Percentiles rank a stretch among this genome's conserved stretches.
phyloP scores from a whole-genome alignment of 2,888 invertebrate species.

The Drosophila colorata region DNA sequence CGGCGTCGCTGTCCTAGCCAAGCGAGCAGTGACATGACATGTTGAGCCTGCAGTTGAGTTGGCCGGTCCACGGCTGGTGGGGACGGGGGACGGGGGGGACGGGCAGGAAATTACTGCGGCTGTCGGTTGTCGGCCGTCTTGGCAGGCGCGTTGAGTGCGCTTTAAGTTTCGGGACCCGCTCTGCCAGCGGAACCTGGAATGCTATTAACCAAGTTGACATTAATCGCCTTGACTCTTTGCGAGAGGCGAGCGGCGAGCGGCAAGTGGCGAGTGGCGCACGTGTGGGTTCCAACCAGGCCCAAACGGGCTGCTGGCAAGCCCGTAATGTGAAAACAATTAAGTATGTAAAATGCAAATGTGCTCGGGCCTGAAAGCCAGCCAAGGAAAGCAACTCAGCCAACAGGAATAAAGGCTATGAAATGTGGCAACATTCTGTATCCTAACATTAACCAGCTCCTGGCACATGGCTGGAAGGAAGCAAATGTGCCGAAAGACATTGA shows the following conservation, averaged over 20 bases:
- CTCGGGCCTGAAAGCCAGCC: slow-evolving; percentile 3
- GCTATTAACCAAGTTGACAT: slow-evolving; percentile 81
- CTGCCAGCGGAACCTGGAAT: slow-evolving; percentile 64
- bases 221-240: slow-evolving; percentile 72
- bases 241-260: too few relatives aligned
- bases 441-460: slow-evolving; percentile 5
- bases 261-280: too few relatives aligned
- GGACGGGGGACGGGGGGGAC: background rate
- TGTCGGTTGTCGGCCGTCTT: slow-evolving; percentile 27
- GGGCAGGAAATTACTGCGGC: slow-evolving; percentile 56
- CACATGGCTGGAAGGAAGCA: slow-evolving; percentile 4
- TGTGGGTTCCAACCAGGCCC: slow-evolving; percentile 1
- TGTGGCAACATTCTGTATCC: slow-evolving; percentile 4
- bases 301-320: slow-evolving; percentile 31
- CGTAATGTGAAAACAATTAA: slow-evolving; percentile 75
- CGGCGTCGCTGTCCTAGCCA: background rate
- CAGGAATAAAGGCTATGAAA: slow-evolving; percentile 5
- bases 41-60: slow-evolving; percentile 75
- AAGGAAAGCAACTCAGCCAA: background rate
- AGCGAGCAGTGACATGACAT: slow-evolving; percentile 66
- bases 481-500: slow-evolving; percentile 42
- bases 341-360: slow-evolving; percentile 73
- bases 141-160: slow-evolving; percentile 38
- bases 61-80: slow-evolving; percentile 22
- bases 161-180: slow-evolving; percentile 64